Evolutionary conservation across 1,140 invertebrate species (phyloP).

Genomic region (Drosophila subobscura): DNA sequence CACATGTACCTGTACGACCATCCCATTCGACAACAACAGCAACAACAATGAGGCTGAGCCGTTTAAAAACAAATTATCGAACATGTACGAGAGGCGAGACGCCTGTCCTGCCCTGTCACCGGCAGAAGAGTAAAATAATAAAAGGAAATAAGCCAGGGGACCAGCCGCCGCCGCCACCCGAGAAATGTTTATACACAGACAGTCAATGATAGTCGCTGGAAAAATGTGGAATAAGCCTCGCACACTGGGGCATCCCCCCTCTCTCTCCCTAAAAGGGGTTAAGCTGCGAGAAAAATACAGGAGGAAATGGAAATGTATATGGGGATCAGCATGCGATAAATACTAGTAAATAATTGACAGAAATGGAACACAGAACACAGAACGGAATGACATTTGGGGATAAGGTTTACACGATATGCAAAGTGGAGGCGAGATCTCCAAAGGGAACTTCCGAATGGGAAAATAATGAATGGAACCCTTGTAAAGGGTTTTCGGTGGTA

Average conservation of each 20-base stretch:
- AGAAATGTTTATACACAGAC: conserved; percentile 47
- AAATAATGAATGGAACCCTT: too few species aligned
- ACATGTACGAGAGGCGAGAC: conserved; percentile 56
- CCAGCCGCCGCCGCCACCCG: not conserved
- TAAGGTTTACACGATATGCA: not conserved
- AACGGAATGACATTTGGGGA: conserved; percentile 24
- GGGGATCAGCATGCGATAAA: conserved; percentile 30
- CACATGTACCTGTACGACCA: conserved; percentile 59
- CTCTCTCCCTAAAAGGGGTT: conserved; percentile 23
- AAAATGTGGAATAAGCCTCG: conserved; percentile 39
- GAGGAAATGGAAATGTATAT: conserved; percentile 32
- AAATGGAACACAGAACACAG: conserved; percentile 41
- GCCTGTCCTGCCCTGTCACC: conserved; percentile 46
- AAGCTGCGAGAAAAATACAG: conserved; percentile 19
- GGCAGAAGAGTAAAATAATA: conserved; percentile 69
- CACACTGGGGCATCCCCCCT: not conserved
- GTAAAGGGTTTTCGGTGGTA: too few species aligned
- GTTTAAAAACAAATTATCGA: conserved; percentile 82
- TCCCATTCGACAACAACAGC: conserved; percentile 63
- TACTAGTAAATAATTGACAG: conserved; percentile 33
- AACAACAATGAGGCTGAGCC: conserved; percentile 52
- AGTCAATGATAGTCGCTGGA: conserved; percentile 55
- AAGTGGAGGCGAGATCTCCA: too few species aligned
- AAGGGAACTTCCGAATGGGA: too few species aligned
- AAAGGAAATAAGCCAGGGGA: conserved; percentile 20